Percentiles rank a stretch among this genome's conserved stretches.
phyloP scores from a whole-genome alignment of 2,888 invertebrate species.

The Cryptocephalus moraei region DNA sequence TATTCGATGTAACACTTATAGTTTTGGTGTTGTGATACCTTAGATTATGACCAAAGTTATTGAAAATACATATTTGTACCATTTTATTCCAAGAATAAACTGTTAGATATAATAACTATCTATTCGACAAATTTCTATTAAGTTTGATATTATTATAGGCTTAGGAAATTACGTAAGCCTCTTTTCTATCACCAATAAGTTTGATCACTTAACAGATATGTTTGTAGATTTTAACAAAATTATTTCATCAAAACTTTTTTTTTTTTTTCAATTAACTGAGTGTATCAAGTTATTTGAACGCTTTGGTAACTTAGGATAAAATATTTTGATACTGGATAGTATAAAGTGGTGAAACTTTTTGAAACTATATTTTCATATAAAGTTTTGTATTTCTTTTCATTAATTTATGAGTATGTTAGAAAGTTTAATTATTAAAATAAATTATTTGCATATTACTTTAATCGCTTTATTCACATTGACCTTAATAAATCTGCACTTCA shows the following conservation, averaged over 20 bases:
- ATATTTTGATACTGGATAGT: neutral
- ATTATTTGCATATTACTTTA: neutral
- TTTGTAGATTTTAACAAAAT: too few species aligned
- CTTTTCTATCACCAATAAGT: too few species aligned
- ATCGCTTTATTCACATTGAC: neutral
- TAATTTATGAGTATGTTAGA: neutral
- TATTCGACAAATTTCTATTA: neutral
- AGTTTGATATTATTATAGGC: neutral
- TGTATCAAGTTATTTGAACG: too few species aligned
- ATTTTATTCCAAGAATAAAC: neutral
- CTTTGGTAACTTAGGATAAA: neutral
- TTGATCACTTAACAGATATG: too few species aligned
- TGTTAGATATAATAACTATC: neutral
- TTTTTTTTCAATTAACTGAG: too few species aligned
- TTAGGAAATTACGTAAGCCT: neutral
- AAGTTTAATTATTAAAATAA: neutral
- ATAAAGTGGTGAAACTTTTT: neutral
- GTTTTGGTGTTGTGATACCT: constrained; percentile 25
- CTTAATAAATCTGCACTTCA: neutral
- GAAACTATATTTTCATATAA: neutral
- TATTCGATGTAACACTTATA: constrained; percentile 2
- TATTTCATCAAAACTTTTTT: too few species aligned
- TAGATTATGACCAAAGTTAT: constrained; percentile 18
- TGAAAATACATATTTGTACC: neutral
- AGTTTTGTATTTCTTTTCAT: neutral